Conservation (phyloP, 2,797 vertebrate species). For the Furcifer pardalis region DNA sequence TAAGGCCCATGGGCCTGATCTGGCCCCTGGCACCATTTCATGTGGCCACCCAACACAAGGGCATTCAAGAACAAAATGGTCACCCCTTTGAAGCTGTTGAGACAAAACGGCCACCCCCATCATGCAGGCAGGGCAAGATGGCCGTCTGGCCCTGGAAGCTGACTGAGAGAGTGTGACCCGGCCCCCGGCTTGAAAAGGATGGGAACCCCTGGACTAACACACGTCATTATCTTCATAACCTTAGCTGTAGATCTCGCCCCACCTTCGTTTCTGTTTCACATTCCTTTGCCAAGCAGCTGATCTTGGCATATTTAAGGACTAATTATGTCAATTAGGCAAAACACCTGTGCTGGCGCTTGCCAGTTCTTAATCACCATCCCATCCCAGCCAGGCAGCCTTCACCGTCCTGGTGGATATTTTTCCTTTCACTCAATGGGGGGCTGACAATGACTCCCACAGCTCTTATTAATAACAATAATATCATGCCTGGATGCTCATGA, state of each 20-base stretch:
- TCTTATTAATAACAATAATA: conserved; percentile 19
- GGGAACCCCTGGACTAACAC: too few species aligned
- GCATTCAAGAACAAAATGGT: too few species aligned
- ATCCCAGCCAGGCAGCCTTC: background rate
- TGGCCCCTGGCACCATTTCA: too few species aligned
- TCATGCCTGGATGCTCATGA: background rate
- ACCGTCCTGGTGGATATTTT: background rate
- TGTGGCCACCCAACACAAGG: too few species aligned
- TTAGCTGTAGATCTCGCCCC: background rate
- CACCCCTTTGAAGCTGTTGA: too few species aligned
- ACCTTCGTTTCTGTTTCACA: background rate
- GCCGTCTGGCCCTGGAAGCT: too few species aligned
- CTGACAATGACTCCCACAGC: background rate
- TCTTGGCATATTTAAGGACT: background rate
- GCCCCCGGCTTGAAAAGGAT: too few species aligned
- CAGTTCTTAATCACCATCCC: background rate
- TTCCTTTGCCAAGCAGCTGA: background rate
- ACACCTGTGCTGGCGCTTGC: background rate
- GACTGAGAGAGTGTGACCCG: too few species aligned
- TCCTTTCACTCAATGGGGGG: background rate
- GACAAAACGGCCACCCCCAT: too few species aligned
- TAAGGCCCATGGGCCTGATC: too few species aligned
- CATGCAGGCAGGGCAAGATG: too few species aligned
- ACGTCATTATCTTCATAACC: background rate
- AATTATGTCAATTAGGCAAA: background rate